phyloP scores from a whole-genome alignment of 2,113 vertebrate species.

The Donacobius atricapilla region DNA sequence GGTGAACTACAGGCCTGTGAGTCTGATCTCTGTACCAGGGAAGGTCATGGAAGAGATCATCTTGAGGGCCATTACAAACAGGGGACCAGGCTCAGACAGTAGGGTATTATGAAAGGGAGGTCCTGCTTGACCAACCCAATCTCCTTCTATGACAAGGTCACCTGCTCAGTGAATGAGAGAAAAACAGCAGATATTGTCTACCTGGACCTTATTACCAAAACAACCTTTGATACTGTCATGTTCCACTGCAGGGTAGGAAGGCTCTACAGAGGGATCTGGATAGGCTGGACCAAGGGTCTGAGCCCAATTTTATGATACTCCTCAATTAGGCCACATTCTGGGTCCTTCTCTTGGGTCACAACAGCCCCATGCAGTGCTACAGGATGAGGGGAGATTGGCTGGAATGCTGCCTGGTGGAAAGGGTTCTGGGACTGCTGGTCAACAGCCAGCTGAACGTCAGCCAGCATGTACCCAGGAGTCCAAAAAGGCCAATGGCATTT shows the following conservation, averaged over 20 bases:
- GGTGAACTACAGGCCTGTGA: not conserved
- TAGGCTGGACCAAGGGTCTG: not conserved
- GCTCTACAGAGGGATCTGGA: no score
- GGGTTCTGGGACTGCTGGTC: not conserved
- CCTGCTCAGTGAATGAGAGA: not conserved
- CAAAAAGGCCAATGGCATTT: not conserved
- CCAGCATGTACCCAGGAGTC: accelerated
- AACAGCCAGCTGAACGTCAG: not conserved
- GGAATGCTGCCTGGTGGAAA: not conserved
- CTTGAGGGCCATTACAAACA: not conserved
- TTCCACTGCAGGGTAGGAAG: not conserved
- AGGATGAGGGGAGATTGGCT: not conserved
- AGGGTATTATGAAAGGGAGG: not conserved
- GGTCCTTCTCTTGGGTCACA: not conserved
- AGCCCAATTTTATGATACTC: not conserved
- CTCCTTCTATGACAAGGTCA: not conserved
- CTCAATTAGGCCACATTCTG: no score
- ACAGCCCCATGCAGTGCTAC: no score
- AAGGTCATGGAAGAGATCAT: no score
- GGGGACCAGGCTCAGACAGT: not conserved
- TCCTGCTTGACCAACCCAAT: not conserved
- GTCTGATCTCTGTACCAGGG: not conserved
- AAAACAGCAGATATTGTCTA: not conserved
- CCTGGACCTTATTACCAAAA: not conserved
- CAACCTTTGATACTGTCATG: not conserved